These are phyloP conservation scores for Saiga tatarica DNA, from an alignment of 2,113 vertebrate species.

Conservation along the genomic window DNA sequence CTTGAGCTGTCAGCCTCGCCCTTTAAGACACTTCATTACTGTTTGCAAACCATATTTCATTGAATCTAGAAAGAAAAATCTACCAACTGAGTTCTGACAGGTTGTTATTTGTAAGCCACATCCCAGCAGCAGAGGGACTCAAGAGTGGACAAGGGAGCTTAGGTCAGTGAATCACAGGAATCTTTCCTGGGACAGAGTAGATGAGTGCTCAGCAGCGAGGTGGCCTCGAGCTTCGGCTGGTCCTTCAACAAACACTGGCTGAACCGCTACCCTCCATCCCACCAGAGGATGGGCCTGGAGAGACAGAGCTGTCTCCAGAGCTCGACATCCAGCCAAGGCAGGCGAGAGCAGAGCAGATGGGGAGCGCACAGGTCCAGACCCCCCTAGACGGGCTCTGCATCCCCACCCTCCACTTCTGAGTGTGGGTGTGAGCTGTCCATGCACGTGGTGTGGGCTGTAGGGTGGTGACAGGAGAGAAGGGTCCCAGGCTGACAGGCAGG, in stretches of 20 bases:
- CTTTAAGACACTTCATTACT: neutral
- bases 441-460: neutral
- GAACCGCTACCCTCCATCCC: neutral
- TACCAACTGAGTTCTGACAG: neutral
- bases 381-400: neutral
- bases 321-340: neutral
- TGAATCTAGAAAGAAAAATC: neutral
- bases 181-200: rapidly evolving
- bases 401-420: rapidly evolving
- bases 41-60: neutral
- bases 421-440: neutral
- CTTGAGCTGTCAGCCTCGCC: neutral
- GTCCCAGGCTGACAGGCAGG: neutral
- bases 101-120: neutral
- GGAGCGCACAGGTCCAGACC: rapidly evolving
- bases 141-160: neutral
- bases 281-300: neutral
- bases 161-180: neutral
- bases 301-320: neutral
- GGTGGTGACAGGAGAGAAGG: neutral
- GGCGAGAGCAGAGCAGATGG: neutral
- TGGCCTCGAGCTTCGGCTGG: neutral
- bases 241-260: neutral
- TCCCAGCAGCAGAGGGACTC: neutral
- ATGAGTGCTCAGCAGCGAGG: neutral